phyloP scores from a whole-genome alignment of 1,140 invertebrate species.

The Lepidurus apus region DNA sequence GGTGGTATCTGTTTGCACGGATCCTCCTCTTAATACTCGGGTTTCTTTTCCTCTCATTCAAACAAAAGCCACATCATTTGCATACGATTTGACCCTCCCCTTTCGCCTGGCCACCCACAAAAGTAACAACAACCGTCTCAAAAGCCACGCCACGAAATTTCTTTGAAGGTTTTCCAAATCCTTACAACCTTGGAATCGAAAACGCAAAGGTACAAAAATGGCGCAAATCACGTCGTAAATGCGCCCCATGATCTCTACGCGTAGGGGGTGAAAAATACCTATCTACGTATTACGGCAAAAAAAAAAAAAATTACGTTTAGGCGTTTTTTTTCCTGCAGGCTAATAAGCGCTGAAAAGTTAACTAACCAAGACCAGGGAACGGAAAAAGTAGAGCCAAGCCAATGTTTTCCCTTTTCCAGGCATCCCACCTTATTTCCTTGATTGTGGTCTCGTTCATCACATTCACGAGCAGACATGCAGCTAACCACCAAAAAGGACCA shows the following conservation, averaged over 20 bases:
- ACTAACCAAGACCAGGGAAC: too few species aligned
- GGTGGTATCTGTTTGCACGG: conserved; percentile 19
- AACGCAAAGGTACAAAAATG: too few species aligned
- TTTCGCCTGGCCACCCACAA: conserved; percentile 8
- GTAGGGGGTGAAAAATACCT: too few species aligned
- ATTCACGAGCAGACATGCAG: not conserved
- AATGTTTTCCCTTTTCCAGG: too few species aligned
- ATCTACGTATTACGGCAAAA: too few species aligned
- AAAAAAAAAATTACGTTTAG: too few species aligned
- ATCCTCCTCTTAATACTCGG: not conserved
- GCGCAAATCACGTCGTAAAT: too few species aligned
- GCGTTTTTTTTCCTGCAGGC: too few species aligned
- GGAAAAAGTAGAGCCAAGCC: too few species aligned
- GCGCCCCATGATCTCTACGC: not conserved
- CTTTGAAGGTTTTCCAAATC: too few species aligned
- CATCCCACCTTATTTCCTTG: not conserved
- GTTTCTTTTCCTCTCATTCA: not conserved
- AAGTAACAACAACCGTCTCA: not conserved
- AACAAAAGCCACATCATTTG: conserved; percentile 10
- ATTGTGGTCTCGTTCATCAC: conserved; percentile 19
- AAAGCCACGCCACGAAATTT: not conserved
- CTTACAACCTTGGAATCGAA: too few species aligned
- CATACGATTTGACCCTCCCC: conserved; percentile 5
- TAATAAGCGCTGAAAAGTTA: too few species aligned
- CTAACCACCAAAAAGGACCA: not conserved